Conservation (phyloP, 2,888 invertebrate species). For the Neocrepidodera transversa region DNA sequence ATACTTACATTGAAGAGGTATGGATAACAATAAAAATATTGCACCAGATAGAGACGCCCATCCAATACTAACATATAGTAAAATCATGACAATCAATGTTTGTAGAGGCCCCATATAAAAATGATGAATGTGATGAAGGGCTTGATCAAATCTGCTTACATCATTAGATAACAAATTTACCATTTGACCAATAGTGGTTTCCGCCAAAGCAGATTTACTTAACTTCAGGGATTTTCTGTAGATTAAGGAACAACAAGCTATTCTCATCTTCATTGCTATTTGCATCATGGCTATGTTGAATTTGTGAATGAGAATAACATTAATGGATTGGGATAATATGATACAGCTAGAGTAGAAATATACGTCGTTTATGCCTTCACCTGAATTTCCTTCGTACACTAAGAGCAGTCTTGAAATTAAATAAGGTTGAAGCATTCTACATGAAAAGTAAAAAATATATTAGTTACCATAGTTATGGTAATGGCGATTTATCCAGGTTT, state of each 20-base stretch:
- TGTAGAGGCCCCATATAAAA: conserved; percentile 61
- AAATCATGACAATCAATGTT: conserved; percentile 63
- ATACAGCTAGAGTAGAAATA: conserved; percentile 72
- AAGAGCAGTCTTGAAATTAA: conserved; percentile 20
- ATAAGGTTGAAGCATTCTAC: conserved; percentile 35
- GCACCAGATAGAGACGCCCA: conserved; percentile 57
- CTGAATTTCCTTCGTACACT: conserved; percentile 10
- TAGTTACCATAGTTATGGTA: too few relatives aligned
- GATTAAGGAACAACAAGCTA: conserved; percentile 30
- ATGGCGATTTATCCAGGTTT: too few relatives aligned
- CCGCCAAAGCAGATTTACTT: conserved; percentile 81
- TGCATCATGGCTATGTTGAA: conserved; percentile 87
- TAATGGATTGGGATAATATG: conserved; percentile 72
- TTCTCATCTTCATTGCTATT: conserved; percentile 83
- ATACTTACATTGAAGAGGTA: conserved; percentile 49
- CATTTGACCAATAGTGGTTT: conserved; percentile 75
- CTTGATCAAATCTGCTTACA: conserved; percentile 79
- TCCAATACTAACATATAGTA: conserved; percentile 60
- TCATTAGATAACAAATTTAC: conserved; percentile 76
- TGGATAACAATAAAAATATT: conserved; percentile 51
- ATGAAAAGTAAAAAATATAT: conserved; percentile 30
- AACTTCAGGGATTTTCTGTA: conserved; percentile 66
- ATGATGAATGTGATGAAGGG: conserved; percentile 32
- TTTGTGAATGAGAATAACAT: conserved; percentile 72
- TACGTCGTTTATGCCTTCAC: conserved; percentile 3